A percentile compares a stretch with the other conserved stretches of the same genome.
Evolutionary conservation across 2,797 vertebrate species (phyloP).

Genomic region (Megaceryle alcyon): DNA sequence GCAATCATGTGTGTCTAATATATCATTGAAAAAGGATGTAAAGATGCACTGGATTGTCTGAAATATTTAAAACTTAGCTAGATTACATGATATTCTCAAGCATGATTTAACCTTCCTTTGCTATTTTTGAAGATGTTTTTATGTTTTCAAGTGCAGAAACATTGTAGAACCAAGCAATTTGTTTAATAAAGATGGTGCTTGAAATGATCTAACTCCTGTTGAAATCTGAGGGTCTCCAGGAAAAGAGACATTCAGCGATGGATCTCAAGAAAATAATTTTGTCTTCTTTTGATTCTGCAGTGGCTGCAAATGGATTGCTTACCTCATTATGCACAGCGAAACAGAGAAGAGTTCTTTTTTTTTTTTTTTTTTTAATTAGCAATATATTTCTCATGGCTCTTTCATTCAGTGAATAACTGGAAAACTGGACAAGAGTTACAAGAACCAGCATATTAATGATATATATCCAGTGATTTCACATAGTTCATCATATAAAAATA

Average conservation of each 20-base stretch:
- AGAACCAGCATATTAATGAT: not conserved
- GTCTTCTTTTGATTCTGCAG: not conserved
- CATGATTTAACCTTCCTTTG: not conserved
- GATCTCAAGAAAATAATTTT: not conserved
- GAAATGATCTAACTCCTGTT: not conserved
- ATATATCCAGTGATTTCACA: not conserved
- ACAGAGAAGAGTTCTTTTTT: not conserved
- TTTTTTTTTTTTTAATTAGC: not conserved
- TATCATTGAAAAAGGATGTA: not conserved
- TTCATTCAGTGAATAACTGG: not conserved
- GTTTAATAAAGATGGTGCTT: not conserved
- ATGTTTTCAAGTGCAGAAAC: not conserved
- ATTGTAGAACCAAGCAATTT: not conserved
- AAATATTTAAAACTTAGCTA: not conserved
- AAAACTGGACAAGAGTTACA: conserved; percentile 7
- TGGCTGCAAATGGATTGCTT: not conserved
- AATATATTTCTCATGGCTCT: not conserved
- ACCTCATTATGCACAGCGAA: not conserved
- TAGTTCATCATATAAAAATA: not conserved
- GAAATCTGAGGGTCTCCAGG: not conserved
- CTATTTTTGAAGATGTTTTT: not conserved
- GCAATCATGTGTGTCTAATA: not conserved
- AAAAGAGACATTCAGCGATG: not conserved
- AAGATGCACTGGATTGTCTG: not conserved
- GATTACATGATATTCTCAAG: not conserved